Evolutionary conservation across 2,113 vertebrate species (phyloP).

Genomic region (Eptatretus burgeri): DNA sequence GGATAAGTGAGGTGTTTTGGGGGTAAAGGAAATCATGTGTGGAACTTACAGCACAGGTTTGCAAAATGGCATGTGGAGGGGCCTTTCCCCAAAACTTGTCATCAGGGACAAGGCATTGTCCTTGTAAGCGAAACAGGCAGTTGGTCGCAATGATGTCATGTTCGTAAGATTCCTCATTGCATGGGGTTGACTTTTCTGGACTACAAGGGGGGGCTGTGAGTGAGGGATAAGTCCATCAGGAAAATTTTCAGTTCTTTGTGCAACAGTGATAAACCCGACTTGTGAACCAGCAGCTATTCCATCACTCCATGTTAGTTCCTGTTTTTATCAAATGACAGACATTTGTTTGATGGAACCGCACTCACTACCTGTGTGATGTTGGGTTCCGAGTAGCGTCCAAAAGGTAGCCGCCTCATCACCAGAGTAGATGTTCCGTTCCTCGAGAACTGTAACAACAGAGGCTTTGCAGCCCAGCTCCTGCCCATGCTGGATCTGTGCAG

Average conservation of each 20-base stretch:
- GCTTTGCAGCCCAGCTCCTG: constrained; percentile 23
- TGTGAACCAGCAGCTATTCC: too few species aligned
- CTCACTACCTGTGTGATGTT: too few species aligned
- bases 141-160: constrained; percentile 24
- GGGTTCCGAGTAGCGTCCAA: constrained; percentile 24
- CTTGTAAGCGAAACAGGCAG: constrained; percentile 26
- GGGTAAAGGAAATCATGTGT: neutral
- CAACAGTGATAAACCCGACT: too few species aligned
- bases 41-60: constrained; percentile 17
- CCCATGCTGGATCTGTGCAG: constrained; percentile 16
- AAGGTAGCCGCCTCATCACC: constrained; percentile 16
- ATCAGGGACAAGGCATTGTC: constrained; percentile 23
- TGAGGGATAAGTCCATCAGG: too few species aligned
- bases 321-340: too few species aligned
- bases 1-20: neutral
- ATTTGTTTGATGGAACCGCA: too few species aligned
- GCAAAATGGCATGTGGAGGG: constrained; percentile 18
- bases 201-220: too few species aligned
- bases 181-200: too few species aligned
- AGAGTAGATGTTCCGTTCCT: constrained; percentile 22
- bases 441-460: constrained; percentile 17
- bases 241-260: too few species aligned
- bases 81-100: constrained; percentile 24
- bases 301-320: too few species aligned
- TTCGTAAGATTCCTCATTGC: constrained; percentile 26